Evolutionary conservation across 2,888 invertebrate genomes (phyloP).

Genomic region (Drosophila maculinotata): DNA sequence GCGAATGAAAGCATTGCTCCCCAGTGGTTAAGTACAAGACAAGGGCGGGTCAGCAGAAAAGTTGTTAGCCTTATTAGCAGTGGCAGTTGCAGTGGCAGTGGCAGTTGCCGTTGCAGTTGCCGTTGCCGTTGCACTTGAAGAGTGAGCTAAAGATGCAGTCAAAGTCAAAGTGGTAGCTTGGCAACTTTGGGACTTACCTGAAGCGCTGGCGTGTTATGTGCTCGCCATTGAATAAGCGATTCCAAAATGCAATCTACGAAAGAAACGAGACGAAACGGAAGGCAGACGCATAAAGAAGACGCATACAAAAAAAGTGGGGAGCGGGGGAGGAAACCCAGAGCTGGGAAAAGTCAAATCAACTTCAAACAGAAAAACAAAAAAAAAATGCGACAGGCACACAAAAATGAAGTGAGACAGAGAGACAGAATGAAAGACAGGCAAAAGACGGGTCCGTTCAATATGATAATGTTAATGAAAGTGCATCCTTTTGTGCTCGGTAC

Average conservation of each 20-base stretch:
- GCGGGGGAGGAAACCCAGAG: not conserved
- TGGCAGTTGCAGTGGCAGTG: too few relatives aligned
- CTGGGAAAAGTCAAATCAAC: constrained; percentile 44
- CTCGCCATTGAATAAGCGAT: constrained; percentile 85
- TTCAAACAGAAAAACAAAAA: constrained; percentile 30
- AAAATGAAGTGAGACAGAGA: not conserved
- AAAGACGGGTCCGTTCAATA: constrained; percentile 40
- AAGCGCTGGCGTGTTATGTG: constrained; percentile 86
- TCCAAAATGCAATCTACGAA: constrained; percentile 89
- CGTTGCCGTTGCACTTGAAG: constrained; percentile 9
- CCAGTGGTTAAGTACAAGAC: constrained; percentile 68
- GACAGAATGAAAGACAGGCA: constrained; percentile 1
- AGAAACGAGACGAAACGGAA: constrained; percentile 71
- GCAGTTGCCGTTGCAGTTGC: too few relatives aligned
- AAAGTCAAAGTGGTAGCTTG: constrained; percentile 2
- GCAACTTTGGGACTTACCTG: constrained; percentile 86
- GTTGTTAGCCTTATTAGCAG: constrained; percentile 50
- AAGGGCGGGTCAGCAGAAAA: constrained; percentile 58
- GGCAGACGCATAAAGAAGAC: constrained; percentile 53
- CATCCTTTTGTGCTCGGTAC: constrained; percentile 42
- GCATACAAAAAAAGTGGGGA: constrained; percentile 41
- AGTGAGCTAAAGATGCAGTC: constrained; percentile 2
- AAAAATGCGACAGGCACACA: not conserved
- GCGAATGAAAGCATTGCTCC: constrained; percentile 18
- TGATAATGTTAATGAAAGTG: constrained; percentile 77